Percentiles rank a stretch among this genome's conserved stretches.
Evolutionary conservation across 2,888 invertebrate genomes (phyloP).

Genomic region (Sialis lutaria): DNA sequence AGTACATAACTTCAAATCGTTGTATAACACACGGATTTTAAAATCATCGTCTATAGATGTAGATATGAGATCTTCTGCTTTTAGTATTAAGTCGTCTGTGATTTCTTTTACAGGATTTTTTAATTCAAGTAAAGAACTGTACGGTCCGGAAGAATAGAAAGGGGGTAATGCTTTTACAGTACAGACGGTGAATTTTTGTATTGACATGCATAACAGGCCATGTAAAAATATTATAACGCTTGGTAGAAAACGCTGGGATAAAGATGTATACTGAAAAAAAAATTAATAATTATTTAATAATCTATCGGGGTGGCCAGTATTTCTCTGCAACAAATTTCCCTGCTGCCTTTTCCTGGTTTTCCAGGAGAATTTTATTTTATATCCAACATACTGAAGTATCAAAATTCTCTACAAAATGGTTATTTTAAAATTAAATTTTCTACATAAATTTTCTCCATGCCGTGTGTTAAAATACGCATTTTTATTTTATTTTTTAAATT

Average conservation of each 20-base stretch:
- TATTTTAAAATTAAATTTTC: too few species aligned
- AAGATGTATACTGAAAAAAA: constrained; percentile 42
- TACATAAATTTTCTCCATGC: too few species aligned
- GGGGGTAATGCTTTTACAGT: constrained; percentile 48
- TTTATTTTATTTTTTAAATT: too few species aligned
- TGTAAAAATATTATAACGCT: constrained; percentile 62
- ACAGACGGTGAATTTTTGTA: constrained; percentile 40
- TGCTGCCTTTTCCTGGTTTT: too few species aligned
- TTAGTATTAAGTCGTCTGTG: constrained; percentile 26
- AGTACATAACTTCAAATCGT: constrained; percentile 34
- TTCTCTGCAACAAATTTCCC: too few species aligned
- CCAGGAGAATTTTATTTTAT: too few species aligned
- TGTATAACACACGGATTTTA: constrained; percentile 40
- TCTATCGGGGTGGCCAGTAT: too few species aligned
- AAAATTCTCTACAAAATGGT: too few species aligned
- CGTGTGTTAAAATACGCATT: too few species aligned
- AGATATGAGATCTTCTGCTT: constrained; percentile 34
- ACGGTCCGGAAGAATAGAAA: constrained; percentile 37
- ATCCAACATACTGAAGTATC: too few species aligned
- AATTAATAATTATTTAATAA: too few species aligned
- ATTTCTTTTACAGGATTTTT: constrained; percentile 27
- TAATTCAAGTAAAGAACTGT: constrained; percentile 38
- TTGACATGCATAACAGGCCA: constrained; percentile 55
- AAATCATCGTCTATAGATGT: constrained; percentile 39
- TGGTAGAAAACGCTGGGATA: constrained; percentile 70